A percentile compares a stretch with the other conserved stretches of the same genome.
Conservation (phyloP, 2,113 vertebrate genomes). For the Sphyrna mokarran region DNA sequence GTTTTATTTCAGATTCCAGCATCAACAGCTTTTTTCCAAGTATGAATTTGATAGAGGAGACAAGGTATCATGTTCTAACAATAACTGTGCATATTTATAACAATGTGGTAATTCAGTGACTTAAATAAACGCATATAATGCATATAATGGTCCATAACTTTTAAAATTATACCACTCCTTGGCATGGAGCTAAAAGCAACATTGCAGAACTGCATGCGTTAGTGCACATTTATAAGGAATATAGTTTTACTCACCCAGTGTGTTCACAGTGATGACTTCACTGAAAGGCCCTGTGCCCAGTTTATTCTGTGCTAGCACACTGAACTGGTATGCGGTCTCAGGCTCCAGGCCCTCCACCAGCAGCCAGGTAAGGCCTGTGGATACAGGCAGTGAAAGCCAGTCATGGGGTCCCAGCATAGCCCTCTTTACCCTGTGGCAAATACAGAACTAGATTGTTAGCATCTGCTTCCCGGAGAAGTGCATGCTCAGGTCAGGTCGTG, state of each 20-base stretch:
- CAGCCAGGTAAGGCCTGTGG: conserved; percentile 78
- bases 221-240: background rate
- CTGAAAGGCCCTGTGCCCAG: conserved; percentile 97
- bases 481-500: background rate
- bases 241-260: conserved; percentile 72
- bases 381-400: conserved; percentile 90
- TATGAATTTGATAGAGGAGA: background rate
- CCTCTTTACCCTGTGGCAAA: conserved; percentile 79
- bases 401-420: conserved; percentile 91
- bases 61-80: background rate
- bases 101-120: background rate
- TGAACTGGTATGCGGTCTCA: conserved; percentile 96
- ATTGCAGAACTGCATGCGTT: background rate
- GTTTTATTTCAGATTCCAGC: background rate
- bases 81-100: background rate
- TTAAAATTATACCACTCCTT: background rate
- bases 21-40: background rate
- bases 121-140: too few relatives aligned
- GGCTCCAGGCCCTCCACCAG: conserved; percentile 86
- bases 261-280: conserved; percentile 97
- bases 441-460: conserved; percentile 23
- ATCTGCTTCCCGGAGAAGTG: background rate
- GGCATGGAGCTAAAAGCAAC: background rate
- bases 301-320: conserved; percentile 96
- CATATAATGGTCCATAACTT: background rate